Conservation (phyloP, 2,888 invertebrate genomes). For the Stenodema calcarata region DNA sequence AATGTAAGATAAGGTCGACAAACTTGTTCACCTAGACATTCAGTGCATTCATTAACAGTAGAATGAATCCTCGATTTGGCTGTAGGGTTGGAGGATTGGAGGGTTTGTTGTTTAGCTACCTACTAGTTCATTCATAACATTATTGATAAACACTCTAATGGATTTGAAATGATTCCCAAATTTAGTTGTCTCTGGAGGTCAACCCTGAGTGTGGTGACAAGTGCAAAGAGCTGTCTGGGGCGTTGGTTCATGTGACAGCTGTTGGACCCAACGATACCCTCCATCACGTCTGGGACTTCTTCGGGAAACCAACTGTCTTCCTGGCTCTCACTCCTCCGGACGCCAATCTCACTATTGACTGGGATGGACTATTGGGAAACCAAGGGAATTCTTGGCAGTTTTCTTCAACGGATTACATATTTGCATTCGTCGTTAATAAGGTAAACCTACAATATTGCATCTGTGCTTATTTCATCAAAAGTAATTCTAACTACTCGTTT, state of each 20-base stretch:
- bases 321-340: conserved; percentile 65
- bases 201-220: conserved; percentile 60
- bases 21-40: too few relatives aligned
- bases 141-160: not conserved
- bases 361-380: conserved; percentile 61
- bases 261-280: conserved; percentile 67
- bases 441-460: conserved; percentile 62
- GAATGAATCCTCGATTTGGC: too few relatives aligned
- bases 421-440: conserved; percentile 69
- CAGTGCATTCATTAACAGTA: too few relatives aligned
- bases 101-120: too few relatives aligned
- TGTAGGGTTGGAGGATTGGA: too few relatives aligned
- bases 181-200: conserved; percentile 59
- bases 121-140: too few relatives aligned
- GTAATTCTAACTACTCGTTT: too few relatives aligned
- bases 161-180: not conserved
- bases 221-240: conserved; percentile 60
- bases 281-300: conserved; percentile 74
- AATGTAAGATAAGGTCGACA: too few relatives aligned
- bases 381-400: conserved; percentile 62
- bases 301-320: conserved; percentile 67
- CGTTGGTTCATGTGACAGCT: conserved; percentile 66
- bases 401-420: conserved; percentile 65
- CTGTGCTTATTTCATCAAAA: too few relatives aligned
- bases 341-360: conserved; percentile 64